Conservation (phyloP, 1,140 invertebrate genomes). For the Carposina sasakii region DNA sequence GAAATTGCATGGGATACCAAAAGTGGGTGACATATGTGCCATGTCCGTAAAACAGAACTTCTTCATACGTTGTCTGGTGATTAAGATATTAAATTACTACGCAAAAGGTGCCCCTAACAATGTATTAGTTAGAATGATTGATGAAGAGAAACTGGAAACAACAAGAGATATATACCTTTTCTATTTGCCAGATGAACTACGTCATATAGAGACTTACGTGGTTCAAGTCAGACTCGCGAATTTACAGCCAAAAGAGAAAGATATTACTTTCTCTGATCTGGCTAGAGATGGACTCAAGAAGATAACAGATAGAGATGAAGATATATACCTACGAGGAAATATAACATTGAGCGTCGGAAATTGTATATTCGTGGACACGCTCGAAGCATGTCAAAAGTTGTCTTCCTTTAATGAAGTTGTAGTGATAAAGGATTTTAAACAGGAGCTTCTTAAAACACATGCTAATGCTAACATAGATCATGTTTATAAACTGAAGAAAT, state of each 20-base stretch:
- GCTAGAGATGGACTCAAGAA: constrained; percentile 38
- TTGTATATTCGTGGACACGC: constrained; percentile 48
- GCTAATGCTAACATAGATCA: constrained; percentile 41
- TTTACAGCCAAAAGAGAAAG: constrained; percentile 54
- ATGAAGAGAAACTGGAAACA: constrained; percentile 48
- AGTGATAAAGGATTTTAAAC: constrained; percentile 45
- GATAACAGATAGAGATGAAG: constrained; percentile 38
- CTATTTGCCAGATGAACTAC: constrained; percentile 55
- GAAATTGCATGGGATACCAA: constrained; percentile 41
- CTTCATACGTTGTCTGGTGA: constrained; percentile 52
- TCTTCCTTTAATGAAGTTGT: constrained; percentile 41
- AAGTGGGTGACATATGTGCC: constrained; percentile 57
- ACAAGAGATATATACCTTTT: constrained; percentile 45
- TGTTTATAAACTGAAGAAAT: constrained; percentile 33
- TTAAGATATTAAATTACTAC: constrained; percentile 42
- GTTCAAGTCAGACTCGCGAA: constrained; percentile 50
- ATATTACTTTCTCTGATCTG: constrained; percentile 48
- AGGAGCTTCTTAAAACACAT: constrained; percentile 41
- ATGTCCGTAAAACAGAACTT: constrained; percentile 41
- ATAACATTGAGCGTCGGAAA: constrained; percentile 50
- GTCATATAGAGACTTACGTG: constrained; percentile 38
- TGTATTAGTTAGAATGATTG: constrained; percentile 54
- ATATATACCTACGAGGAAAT: constrained; percentile 45
- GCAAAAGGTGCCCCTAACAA: constrained; percentile 40
- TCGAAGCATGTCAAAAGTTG: constrained; percentile 53